Evolutionary conservation across 2,113 vertebrate genomes (phyloP).

Genomic region (Miniopterus natalensis): DNA sequence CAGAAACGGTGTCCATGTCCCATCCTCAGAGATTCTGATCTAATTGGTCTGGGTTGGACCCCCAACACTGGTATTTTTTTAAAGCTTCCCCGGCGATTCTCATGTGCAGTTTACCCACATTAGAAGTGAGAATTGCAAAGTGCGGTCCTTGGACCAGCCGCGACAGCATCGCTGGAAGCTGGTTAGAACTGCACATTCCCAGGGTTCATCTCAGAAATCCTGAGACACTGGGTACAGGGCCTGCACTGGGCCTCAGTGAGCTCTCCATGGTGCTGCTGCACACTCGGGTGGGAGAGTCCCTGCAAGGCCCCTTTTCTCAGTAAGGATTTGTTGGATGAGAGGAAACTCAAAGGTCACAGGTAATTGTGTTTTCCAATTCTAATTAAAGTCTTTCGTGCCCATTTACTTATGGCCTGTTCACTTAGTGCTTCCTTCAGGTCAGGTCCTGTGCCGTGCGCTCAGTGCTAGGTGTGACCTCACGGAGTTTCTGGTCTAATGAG

Average conservation of each 20-base stretch:
- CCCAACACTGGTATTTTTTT: fast-evolving
- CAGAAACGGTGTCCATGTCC: fast-evolving
- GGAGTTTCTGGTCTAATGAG: background rate
- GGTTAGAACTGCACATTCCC: background rate
- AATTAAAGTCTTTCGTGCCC: background rate
- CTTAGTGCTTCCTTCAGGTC: background rate
- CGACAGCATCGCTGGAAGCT: background rate
- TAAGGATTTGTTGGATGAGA: background rate
- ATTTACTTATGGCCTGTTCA: background rate
- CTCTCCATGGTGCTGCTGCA: no score
- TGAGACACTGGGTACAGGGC: background rate
- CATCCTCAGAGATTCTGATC: background rate
- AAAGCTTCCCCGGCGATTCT: background rate
- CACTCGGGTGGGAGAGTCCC: no score
- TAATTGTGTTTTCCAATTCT: background rate
- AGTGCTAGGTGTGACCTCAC: background rate
- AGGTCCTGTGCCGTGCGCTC: background rate
- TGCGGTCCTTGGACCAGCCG: background rate
- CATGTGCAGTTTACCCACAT: background rate
- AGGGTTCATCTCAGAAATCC: background rate
- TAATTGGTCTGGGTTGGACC: background rate
- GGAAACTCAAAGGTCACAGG: background rate
- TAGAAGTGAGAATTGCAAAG: background rate
- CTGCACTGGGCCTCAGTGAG: background rate
- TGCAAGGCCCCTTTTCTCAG: background rate